A percentile compares a stretch with the other conserved stretches of the same genome.
These are phyloP conservation scores for Benthosema pterotum DNA, from an alignment of 2,797 vertebrate species.

Conservation along the genomic window DNA sequence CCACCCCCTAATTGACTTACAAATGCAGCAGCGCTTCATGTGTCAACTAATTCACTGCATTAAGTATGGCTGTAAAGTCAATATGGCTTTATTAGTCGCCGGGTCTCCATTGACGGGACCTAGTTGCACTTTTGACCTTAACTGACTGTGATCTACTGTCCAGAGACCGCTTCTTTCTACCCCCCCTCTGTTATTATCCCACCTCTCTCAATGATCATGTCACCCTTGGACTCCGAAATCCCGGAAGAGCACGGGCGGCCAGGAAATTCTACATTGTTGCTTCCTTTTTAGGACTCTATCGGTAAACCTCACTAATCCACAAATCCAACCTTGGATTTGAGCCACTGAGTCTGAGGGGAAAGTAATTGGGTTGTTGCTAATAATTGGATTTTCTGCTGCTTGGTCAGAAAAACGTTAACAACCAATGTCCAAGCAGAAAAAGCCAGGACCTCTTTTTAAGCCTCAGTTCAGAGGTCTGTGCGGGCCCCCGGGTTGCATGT, in stretches of 20 bases:
- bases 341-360: slow-evolving; percentile 77
- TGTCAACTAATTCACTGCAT: slow-evolving; percentile 65
- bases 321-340: slow-evolving; percentile 84
- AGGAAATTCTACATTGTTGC: slow-evolving; percentile 78
- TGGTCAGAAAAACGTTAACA: slow-evolving; percentile 65
- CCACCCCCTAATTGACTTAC: slow-evolving; percentile 72
- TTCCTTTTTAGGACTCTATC: slow-evolving; percentile 76
- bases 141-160: slow-evolving; percentile 66
- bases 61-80: slow-evolving; percentile 67
- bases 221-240: slow-evolving; percentile 75
- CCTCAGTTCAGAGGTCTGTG: slow-evolving; percentile 59
- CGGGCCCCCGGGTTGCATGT: slow-evolving; percentile 60
- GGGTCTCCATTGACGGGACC: slow-evolving; percentile 62
- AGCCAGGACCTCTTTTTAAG: slow-evolving; percentile 61
- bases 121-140: slow-evolving; percentile 65
- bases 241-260: slow-evolving; percentile 72
- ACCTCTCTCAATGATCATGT: slow-evolving; percentile 75
- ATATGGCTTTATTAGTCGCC: slow-evolving; percentile 71
- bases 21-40: slow-evolving; percentile 54
- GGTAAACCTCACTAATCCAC: slow-evolving; percentile 83
- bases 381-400: slow-evolving; percentile 88
- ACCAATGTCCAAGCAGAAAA: slow-evolving; percentile 71
- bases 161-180: slow-evolving; percentile 35
- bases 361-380: slow-evolving; percentile 86
- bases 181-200: slow-evolving; percentile 56